These are phyloP conservation scores for Oplegnathus fasciatus DNA, from an alignment of 2,113 vertebrate species.

Conservation along the genomic window DNA sequence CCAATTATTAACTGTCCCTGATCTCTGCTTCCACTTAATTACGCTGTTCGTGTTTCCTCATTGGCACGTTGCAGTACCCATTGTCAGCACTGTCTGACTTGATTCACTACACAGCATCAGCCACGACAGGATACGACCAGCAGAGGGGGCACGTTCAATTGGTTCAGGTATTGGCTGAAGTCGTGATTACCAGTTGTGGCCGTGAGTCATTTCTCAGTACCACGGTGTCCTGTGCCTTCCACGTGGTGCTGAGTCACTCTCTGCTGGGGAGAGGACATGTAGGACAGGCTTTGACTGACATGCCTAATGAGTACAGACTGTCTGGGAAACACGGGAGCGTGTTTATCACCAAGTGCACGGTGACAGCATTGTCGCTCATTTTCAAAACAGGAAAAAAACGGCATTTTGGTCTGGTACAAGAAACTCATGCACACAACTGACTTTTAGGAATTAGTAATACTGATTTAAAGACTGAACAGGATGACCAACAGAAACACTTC, in stretches of 20 bases:
- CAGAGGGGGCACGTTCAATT: constrained; percentile 54
- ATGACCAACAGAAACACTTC: not conserved
- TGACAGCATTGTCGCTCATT: constrained; percentile 2
- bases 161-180: not conserved
- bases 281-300: constrained; percentile 47
- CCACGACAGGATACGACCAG: constrained; percentile 21
- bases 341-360: constrained; percentile 1
- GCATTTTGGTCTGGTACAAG: not conserved
- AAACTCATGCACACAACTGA: not conserved
- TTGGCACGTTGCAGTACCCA: not conserved
- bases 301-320: constrained; percentile 43
- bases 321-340: constrained; percentile 15
- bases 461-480: not conserved
- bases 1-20: not conserved
- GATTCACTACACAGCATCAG: too few relatives aligned
- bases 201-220: constrained; percentile 71
- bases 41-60: not conserved
- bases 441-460: not conserved
- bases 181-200: constrained; percentile 24
- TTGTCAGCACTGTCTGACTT: not conserved
- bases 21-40: not conserved
- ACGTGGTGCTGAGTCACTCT: constrained; percentile 77
- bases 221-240: constrained; percentile 62
- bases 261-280: constrained; percentile 49
- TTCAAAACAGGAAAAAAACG: not conserved